phyloP scores from a whole-genome alignment of 2,888 invertebrate genomes.

The Hypena proboscidalis region DNA sequence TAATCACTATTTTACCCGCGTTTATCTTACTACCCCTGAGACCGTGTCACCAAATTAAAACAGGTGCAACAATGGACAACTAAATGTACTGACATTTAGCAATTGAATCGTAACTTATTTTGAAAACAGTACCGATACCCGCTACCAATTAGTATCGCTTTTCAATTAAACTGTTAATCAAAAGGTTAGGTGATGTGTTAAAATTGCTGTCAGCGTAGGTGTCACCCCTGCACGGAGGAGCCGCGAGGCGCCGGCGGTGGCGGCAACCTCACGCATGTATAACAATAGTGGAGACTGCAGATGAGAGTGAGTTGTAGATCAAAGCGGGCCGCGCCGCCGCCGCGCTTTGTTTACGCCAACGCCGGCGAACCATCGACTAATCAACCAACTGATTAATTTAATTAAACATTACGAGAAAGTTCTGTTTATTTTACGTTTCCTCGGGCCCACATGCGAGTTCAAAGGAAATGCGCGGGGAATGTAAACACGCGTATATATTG shows the following conservation, averaged over 20 bases:
- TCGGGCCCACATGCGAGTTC: constrained; percentile 84
- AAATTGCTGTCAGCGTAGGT: constrained; percentile 15
- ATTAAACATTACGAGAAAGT: constrained; percentile 86
- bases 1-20: too few relatives aligned
- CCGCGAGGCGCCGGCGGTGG: constrained; percentile 47
- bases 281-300: constrained; percentile 71
- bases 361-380: constrained; percentile 81
- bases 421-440: constrained; percentile 84
- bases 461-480: constrained; percentile 78
- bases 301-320: constrained; percentile 69
- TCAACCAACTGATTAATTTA: constrained; percentile 85
- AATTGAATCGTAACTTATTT: too few relatives aligned
- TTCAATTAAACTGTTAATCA: too few relatives aligned
- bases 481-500: constrained; percentile 75
- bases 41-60: too few relatives aligned
- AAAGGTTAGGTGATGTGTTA: too few relatives aligned
- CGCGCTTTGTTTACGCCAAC: constrained; percentile 77
- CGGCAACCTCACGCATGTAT: constrained; percentile 58
- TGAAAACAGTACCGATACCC: too few relatives aligned
- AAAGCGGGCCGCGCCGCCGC: constrained; percentile 68
- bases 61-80: too few relatives aligned
- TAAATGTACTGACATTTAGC: too few relatives aligned
- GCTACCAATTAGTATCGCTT: too few relatives aligned
- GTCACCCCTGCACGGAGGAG: constrained; percentile 49
- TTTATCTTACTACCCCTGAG: too few relatives aligned